Percentiles rank a stretch among this genome's conserved stretches.
phyloP scores from a whole-genome alignment of 1,140 invertebrate genomes.

The Ridgeia piscesae region DNA sequence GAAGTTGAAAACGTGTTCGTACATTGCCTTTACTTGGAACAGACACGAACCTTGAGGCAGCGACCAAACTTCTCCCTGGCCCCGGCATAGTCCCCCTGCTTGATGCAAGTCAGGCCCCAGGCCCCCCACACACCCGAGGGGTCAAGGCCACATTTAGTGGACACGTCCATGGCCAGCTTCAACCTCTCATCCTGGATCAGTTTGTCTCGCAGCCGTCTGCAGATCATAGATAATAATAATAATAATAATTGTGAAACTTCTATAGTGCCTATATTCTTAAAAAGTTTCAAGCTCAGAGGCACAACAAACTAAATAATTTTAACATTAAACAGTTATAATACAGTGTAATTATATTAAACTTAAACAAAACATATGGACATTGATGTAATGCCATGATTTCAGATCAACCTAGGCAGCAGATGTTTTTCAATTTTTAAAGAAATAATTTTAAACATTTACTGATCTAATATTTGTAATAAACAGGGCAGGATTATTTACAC shows the following conservation, averaged over 20 bases:
- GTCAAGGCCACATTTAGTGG: conserved; percentile 79
- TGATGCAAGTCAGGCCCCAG: conserved; percentile 82
- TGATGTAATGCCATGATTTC: not conserved
- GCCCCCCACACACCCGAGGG: conserved; percentile 77
- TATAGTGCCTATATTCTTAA: no score
- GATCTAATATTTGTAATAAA: no score
- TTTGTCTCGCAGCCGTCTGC: conserved; percentile 65
- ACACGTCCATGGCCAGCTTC: conserved; percentile 80
- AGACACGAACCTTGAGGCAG: conserved; percentile 50
- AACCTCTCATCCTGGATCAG: conserved; percentile 80
- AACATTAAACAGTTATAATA: no score
- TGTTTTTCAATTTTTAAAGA: no score
- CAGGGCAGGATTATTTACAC: no score
- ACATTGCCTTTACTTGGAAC: not conserved
- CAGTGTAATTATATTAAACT: not conserved
- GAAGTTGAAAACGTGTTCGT: no score
- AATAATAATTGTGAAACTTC: not conserved
- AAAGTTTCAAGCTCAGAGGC: no score
- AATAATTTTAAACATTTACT: no score
- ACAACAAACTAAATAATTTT: no score
- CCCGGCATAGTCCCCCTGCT: conserved; percentile 70
- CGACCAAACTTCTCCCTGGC: conserved; percentile 67
- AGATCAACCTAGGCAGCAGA: not conserved
- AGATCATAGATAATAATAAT: conserved; percentile 29
- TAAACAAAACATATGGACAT: not conserved